These are phyloP conservation scores for Lordiphosa clarofinis DNA, from an alignment of 1,140 invertebrate species.

Conservation along the genomic window DNA sequence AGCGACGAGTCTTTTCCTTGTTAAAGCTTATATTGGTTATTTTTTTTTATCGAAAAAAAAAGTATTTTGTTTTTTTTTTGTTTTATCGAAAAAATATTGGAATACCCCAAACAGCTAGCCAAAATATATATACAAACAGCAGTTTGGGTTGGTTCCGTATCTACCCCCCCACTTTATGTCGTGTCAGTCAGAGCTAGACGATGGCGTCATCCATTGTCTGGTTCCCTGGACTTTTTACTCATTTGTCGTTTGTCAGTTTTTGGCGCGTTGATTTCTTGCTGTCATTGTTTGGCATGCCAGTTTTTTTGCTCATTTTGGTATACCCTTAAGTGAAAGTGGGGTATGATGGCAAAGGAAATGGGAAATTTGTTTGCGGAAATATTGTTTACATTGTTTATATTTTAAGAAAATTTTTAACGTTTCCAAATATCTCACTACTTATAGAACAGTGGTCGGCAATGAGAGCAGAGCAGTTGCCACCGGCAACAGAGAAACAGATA, in stretches of 20 bases:
- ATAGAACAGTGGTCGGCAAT: too few species aligned
- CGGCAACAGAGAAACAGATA: too few species aligned
- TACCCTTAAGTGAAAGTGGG: too few species aligned
- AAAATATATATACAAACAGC: too few species aligned
- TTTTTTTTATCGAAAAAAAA: conserved; percentile 23
- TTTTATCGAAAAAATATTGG: conserved; percentile 43
- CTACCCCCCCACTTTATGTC: conserved; percentile 15
- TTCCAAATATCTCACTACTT: too few species aligned
- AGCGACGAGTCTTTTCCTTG: conserved; percentile 4
- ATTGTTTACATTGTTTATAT: not conserved
- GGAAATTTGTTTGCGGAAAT: too few species aligned
- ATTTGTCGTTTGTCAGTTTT: conserved; percentile 67
- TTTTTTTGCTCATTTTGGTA: conserved; percentile 1
- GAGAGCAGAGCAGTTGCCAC: too few species aligned
- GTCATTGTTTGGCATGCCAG: conserved; percentile 54
- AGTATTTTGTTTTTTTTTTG: conserved; percentile 13
- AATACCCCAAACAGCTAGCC: conserved; percentile 6
- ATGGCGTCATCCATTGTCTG: conserved; percentile 20
- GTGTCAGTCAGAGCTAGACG: conserved; percentile 36
- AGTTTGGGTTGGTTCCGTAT: too few species aligned
- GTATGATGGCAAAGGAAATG: too few species aligned
- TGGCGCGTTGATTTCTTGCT: conserved; percentile 63
- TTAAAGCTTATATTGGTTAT: conserved; percentile 35
- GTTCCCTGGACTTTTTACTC: conserved; percentile 51
- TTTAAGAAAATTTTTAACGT: not conserved